Percentiles rank a stretch among this genome's conserved stretches.
Evolutionary conservation across 1,140 invertebrate genomes (phyloP).

Genomic region (Gryllus bimaculatus): DNA sequence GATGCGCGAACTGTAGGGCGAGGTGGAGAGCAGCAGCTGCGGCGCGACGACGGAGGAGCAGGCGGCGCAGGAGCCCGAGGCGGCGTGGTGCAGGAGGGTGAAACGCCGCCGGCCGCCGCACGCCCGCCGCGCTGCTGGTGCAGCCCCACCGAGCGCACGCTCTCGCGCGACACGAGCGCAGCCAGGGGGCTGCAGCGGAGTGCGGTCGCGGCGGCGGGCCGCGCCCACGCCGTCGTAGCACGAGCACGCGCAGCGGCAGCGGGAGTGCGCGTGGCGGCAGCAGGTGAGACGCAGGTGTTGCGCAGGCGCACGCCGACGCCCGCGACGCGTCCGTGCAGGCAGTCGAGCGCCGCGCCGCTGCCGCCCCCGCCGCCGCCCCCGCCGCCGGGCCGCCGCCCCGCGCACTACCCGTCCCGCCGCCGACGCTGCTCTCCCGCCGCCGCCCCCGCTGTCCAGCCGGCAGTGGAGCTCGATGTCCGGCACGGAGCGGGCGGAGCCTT

Average conservation of each 20-base stretch:
- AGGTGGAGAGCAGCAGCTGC: conserved; percentile 57
- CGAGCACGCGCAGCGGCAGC: conserved; percentile 39
- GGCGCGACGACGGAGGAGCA: conserved; percentile 37
- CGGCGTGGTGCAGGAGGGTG: neutral
- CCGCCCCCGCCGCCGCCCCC: conserved; percentile 17
- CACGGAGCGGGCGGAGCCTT: conserved; percentile 64
- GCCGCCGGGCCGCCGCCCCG: conserved; percentile 30
- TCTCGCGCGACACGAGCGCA: conserved; percentile 56
- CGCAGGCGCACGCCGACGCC: conserved; percentile 22
- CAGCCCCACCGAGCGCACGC: conserved; percentile 43
- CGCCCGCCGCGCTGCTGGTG: conserved; percentile 51
- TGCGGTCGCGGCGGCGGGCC: conserved; percentile 56
- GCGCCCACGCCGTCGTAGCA: neutral
- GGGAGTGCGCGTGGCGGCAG: conserved; percentile 31
- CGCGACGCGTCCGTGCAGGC: conserved; percentile 20
- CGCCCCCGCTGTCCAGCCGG: conserved; percentile 32
- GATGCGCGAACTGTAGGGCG: conserved; percentile 56
- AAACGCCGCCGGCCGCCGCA: conserved; percentile 34
- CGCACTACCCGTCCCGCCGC: neutral
- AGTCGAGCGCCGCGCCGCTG: neutral
- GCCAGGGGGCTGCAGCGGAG: conserved; percentile 55
- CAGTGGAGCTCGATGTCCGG: conserved; percentile 83
- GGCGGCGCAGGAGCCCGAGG: conserved; percentile 13
- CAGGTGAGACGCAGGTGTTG: neutral
- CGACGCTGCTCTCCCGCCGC: neutral